Conservation (phyloP, 2,113 vertebrate species). For the Lethenteron reissneri region DNA sequence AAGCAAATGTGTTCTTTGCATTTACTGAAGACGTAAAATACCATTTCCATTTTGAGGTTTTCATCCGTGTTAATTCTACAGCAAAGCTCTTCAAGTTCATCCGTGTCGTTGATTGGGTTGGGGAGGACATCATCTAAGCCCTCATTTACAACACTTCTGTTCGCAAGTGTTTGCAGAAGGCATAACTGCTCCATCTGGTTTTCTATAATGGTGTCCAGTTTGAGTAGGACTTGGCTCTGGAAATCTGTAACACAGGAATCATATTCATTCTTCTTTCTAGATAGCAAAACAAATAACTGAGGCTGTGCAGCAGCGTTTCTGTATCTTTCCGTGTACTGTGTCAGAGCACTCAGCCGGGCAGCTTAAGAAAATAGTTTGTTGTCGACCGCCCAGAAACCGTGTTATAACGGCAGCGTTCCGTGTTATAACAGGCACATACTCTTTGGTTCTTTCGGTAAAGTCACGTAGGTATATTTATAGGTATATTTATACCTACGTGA, state of each 20-base stretch:
- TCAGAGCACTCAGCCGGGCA: no score
- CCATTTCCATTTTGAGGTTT: background rate
- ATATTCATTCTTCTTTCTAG: conserved; percentile 1
- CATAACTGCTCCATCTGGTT: conserved; percentile 6
- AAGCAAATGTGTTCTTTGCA: no score
- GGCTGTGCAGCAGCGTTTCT: no score
- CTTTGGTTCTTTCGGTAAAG: no score
- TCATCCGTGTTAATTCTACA: conserved; percentile 1
- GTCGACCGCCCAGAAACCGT: no score
- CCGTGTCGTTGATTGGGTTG: background rate
- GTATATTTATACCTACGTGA: no score
- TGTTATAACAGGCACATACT: no score
- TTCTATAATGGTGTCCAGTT: conserved; percentile 8
- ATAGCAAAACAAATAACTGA: no score
- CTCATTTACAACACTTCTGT: conserved; percentile 3
- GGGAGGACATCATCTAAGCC: conserved; percentile 6
- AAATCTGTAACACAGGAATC: background rate
- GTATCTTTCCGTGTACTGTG: no score
- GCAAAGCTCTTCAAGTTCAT: conserved; percentile 5
- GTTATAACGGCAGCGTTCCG: no score
- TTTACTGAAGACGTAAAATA: background rate
- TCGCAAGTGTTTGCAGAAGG: conserved; percentile 1
- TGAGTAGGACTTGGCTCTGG: conserved; percentile 2
- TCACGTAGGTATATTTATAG: no score
- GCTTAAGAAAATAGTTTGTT: no score